A percentile compares a stretch with the other conserved stretches of the same genome.
Conservation (phyloP, 2,797 vertebrate species). For the Hyperoplus lanceolatus region DNA sequence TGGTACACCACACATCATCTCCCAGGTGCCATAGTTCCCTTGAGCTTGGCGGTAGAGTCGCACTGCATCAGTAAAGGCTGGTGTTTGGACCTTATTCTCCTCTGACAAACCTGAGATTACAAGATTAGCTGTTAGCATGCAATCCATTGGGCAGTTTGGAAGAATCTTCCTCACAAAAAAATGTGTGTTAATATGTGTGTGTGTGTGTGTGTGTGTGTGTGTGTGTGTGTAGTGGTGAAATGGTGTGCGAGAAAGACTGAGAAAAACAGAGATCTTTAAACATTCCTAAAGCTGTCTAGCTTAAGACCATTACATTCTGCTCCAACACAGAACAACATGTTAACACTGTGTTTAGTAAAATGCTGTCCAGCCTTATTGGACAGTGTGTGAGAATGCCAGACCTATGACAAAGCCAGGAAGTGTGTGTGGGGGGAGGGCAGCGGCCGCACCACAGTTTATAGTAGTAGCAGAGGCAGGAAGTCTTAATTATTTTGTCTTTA, state of each 20-base stretch:
- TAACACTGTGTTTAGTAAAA: constrained; percentile 7
- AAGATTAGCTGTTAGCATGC: neutral
- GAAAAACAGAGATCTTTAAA: neutral
- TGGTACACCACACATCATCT: constrained; percentile 94
- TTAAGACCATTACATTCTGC: constrained; percentile 22
- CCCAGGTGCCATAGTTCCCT: constrained; percentile 95
- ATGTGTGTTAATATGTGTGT: too few species aligned
- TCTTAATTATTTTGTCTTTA: constrained; percentile 27
- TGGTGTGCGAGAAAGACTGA: constrained; percentile 7
- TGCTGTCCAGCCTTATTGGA: constrained; percentile 4
- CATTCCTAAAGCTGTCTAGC: constrained; percentile 15
- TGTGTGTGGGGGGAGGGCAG: constrained; percentile 7
- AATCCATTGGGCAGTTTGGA: neutral
- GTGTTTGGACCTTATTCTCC: constrained; percentile 91
- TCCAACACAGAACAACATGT: constrained; percentile 2
- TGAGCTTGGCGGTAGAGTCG: constrained; percentile 92
- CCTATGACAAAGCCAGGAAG: constrained; percentile 45
- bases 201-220: too few species aligned
- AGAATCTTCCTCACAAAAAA: neutral
- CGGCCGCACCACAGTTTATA: constrained; percentile 4
- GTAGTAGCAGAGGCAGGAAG: constrained; percentile 49
- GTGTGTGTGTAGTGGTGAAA: neutral
- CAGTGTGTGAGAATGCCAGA: constrained; percentile 17
- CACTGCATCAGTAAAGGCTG: constrained; percentile 93
- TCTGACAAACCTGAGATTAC: constrained; percentile 89